phyloP scores from a whole-genome alignment of 2,888 invertebrate species.

The Embidobia sp. region DNA sequence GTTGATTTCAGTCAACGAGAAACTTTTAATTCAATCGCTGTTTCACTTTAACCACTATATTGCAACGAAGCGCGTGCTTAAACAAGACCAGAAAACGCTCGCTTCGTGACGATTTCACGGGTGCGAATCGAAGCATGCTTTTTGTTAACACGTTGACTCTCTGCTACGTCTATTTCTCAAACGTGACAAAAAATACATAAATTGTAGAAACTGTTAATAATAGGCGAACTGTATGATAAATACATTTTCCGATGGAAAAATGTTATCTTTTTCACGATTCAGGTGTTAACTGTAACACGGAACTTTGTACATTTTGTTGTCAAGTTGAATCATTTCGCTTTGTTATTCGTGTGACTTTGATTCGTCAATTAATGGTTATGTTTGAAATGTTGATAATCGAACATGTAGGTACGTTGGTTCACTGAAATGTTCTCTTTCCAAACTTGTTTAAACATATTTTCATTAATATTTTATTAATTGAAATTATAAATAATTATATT shows the following conservation, averaged over 20 bases:
- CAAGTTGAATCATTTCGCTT: constrained; percentile 5
- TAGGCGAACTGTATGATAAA: constrained; percentile 16
- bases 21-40: neutral
- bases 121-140: constrained; percentile 13
- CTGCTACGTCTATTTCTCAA: constrained; percentile 64
- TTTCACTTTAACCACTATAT: neutral
- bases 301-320: constrained; percentile 39
- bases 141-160: constrained; percentile 59
- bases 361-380: neutral
- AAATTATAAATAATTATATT: too few species aligned
- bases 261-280: constrained; percentile 32
- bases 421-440: too few species aligned
- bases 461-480: too few species aligned
- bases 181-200: constrained; percentile 58
- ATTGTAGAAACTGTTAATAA: constrained; percentile 57
- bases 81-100: constrained; percentile 49
- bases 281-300: constrained; percentile 29
- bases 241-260: constrained; percentile 24
- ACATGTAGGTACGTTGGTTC: neutral
- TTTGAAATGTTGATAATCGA: neutral
- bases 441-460: too few species aligned
- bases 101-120: constrained; percentile 27
- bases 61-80: too few species aligned
- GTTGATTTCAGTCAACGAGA: too few species aligned
- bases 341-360: constrained; percentile 1